Evolutionary conservation across 92 coral and sea anemone species (phyloP), one percentile per base, ranked within the genome.

Genomic region (Meandrina meandrites): DNA sequence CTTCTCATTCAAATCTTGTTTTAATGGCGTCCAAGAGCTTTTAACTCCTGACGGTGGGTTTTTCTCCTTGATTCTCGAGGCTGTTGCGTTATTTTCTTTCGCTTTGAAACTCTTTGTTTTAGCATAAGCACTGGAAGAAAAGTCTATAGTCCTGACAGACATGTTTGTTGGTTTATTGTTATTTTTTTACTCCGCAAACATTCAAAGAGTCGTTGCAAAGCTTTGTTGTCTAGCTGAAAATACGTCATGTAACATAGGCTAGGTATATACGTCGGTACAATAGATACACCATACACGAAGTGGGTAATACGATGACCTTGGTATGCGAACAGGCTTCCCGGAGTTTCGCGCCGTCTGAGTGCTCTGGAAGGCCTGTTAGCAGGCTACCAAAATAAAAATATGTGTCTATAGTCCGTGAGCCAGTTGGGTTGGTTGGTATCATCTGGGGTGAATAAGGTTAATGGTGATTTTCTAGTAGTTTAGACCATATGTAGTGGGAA

Each of bases 1-100:
- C 98, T 94, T 94, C 58, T 94, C 98, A 88, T 94, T 94, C 10
- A 94, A 80, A 34, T 94, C 98, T 57, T 91, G 94, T 87, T 92
- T 92, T 22, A 85, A 47, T n/a, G 98, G 98, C 19, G 98, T 94
- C 98, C 98, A 94, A 17, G 98, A 94, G 80, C 98, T 94, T 85
- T 94, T 94, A 30, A 94, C 92, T 1, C 95, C 93, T 5, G 89
- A 83, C 11, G 84, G 92, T 5, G 91, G 89, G 64, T 80, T 86
- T 70, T 91, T 94, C 78, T 94, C 95, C 69, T 92, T 94, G n/a
- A 91, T 67, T 89, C 90, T 92, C 18, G 98, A 92, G 32, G 92
- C 91, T 37, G 92, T 85, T 57, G 98, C 77, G 34, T 77, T 75
- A 84, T 91, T 94, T 91, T 94, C 98, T 68, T 94, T 94, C 2